phyloP scores from a whole-genome alignment of 2,113 vertebrate genomes.

The Athene cunicularia region DNA sequence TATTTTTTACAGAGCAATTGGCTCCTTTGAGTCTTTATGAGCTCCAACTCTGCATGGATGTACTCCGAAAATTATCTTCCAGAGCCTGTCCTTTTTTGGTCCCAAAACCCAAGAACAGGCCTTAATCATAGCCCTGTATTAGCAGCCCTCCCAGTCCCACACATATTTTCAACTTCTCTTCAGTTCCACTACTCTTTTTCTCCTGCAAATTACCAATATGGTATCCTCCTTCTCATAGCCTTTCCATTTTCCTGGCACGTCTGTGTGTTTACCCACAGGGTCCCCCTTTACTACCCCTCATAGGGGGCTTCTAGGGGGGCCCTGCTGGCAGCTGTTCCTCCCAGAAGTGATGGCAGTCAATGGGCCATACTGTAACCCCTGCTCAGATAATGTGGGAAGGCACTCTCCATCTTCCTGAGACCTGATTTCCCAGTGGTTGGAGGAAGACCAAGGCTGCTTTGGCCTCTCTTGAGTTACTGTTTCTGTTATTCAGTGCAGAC shows the following conservation, averaged over 20 bases:
- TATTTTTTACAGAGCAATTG: neutral
- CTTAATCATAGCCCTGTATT: neutral
- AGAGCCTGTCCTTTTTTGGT: neutral
- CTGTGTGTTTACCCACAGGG: neutral
- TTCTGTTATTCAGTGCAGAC: neutral
- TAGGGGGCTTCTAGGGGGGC: rapidly evolving
- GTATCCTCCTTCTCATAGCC: neutral
- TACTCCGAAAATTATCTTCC: neutral
- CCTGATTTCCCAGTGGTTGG: neutral
- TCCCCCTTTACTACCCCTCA: neutral
- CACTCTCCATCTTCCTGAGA: neutral
- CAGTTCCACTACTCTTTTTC: neutral
- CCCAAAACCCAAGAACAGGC: neutral
- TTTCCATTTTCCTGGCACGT: neutral
- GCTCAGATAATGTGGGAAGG: neutral
- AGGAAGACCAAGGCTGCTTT: neutral
- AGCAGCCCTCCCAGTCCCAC: neutral
- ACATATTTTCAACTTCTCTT: neutral
- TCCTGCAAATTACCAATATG: neutral
- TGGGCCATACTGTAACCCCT: neutral
- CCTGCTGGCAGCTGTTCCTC: neutral
- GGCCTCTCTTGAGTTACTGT: neutral
- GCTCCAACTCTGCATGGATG: neutral
- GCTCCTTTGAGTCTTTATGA: neutral
- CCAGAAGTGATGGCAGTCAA: rapidly evolving